Percentiles rank a stretch among this genome's conserved stretches.
These are phyloP conservation scores for Xiphias gladius DNA, from an alignment of 2,113 vertebrate species.

Conservation along the genomic window DNA sequence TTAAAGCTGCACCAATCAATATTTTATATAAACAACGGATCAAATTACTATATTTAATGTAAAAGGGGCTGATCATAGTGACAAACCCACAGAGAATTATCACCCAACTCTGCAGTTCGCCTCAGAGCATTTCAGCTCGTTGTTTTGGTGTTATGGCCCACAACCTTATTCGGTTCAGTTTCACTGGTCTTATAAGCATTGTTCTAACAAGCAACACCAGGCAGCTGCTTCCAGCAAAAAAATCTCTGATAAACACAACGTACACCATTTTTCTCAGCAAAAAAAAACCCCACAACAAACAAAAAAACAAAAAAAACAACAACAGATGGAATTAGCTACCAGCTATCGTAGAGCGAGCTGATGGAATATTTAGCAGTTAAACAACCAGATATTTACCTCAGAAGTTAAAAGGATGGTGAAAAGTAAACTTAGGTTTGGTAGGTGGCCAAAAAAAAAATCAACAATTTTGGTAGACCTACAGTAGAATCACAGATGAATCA, in stretches of 20 bases:
- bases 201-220: too few species aligned
- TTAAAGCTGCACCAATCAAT: slow-evolving; percentile 6
- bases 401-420: not conserved
- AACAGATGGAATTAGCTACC: not conserved
- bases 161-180: not conserved
- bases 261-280: not conserved
- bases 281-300: too few species aligned
- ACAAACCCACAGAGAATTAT: not conserved
- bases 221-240: too few species aligned
- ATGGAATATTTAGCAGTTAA: not conserved
- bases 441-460: too few species aligned
- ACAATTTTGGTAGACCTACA: too few species aligned
- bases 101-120: not conserved
- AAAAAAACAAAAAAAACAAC: too few species aligned
- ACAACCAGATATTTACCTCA: too few species aligned
- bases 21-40: not conserved
- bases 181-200: not conserved
- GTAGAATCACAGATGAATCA: too few species aligned
- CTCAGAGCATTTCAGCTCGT: not conserved
- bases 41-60: not conserved
- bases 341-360: too few species aligned
- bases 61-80: not conserved
- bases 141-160: not conserved
- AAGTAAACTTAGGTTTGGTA: not conserved
- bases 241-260: not conserved